Percentiles rank a stretch among this genome's conserved stretches.
Evolutionary conservation across 1,140 invertebrate genomes (phyloP).

Genomic region (Hyles euphorbiae): DNA sequence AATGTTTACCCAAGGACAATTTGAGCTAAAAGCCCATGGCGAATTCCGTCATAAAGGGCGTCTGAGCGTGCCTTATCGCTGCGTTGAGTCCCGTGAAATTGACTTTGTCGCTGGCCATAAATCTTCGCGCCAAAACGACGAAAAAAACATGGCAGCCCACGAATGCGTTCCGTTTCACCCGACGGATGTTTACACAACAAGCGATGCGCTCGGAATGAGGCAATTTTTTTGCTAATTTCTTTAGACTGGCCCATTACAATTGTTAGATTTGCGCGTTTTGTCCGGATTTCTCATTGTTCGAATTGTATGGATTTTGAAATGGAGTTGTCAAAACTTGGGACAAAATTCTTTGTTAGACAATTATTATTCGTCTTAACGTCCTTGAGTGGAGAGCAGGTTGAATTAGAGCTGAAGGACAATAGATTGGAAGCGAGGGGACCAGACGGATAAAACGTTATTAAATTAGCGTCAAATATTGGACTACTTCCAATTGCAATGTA

Average conservation of each 20-base stretch:
- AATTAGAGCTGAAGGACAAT: no score
- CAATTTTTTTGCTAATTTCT: conserved; percentile 32
- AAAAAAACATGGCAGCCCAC: conserved; percentile 52
- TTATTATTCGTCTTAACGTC: no score
- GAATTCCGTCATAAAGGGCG: conserved; percentile 56
- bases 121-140: conserved; percentile 48
- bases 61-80: conserved; percentile 40
- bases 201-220: conserved; percentile 30
- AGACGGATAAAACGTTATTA: no score
- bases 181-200: conserved; percentile 65
- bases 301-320: conserved; percentile 19
- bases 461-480: no score
- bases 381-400: no score
- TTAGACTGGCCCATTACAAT: conserved; percentile 15
- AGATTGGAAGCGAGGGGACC: no score
- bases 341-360: conserved; percentile 8
- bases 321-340: conserved; percentile 32
- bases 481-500: no score
- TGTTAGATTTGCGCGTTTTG: conserved; percentile 16
- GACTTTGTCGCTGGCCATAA: conserved; percentile 70
- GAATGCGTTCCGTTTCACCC: conserved; percentile 43
- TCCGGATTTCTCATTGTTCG: neutral
- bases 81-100: conserved; percentile 53
- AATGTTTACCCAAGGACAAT: conserved; percentile 67
- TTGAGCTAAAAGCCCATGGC: conserved; percentile 63